Percentiles rank a stretch among this genome's conserved stretches.
Conservation (phyloP, 2,797 vertebrate species). For the Cottoperca gobio region DNA sequence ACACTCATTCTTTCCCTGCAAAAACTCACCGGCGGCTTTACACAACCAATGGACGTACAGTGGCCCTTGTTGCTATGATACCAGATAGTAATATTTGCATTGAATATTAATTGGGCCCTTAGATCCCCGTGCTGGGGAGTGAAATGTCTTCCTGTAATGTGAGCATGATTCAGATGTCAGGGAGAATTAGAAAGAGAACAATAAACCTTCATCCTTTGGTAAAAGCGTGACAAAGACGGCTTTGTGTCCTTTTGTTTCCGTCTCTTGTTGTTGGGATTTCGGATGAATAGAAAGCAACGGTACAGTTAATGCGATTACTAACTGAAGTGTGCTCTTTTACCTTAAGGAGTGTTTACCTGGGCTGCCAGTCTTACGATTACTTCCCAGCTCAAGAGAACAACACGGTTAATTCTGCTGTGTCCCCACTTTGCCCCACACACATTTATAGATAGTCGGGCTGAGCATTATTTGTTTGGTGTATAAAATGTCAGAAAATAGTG, state of each 20-base stretch:
- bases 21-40: slow-evolving; percentile 55
- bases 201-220: slow-evolving; percentile 12
- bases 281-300: background rate
- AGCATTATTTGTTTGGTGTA: no score
- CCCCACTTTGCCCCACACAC: slow-evolving; percentile 11
- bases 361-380: slow-evolving; percentile 51
- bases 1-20: slow-evolving; percentile 42
- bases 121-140: slow-evolving; percentile 51
- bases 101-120: slow-evolving; percentile 80
- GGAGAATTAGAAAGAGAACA: slow-evolving; percentile 27
- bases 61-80: slow-evolving; percentile 84
- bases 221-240: background rate
- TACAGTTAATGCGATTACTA: slow-evolving; percentile 16
- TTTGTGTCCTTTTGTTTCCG: slow-evolving; percentile 17
- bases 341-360: slow-evolving; percentile 53
- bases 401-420: slow-evolving; percentile 25
- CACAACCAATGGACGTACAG: slow-evolving; percentile 54
- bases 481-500: no score
- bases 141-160: slow-evolving; percentile 66
- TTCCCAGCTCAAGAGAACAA: slow-evolving; percentile 44
- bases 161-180: slow-evolving; percentile 53
- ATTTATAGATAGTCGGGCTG: no score
- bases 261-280: slow-evolving; percentile 19
- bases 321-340: slow-evolving; percentile 50
- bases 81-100: slow-evolving; percentile 80